Evolutionary conservation across 2,888 invertebrate genomes (phyloP).

Genomic region (Drosophila quinaria): DNA sequence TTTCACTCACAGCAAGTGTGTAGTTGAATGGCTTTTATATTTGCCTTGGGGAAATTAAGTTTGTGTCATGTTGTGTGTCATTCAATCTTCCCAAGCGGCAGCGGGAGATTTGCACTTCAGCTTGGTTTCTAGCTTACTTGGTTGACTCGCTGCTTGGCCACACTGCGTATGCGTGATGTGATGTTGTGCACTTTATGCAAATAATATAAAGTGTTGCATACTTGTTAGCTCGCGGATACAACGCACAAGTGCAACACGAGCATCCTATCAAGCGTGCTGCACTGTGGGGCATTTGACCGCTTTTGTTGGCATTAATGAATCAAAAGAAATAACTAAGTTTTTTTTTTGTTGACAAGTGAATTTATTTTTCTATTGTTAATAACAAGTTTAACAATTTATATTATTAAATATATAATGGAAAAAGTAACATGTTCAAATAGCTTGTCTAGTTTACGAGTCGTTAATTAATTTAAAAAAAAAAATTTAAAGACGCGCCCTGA

Average conservation of each 20-base stretch:
- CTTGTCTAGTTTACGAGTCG: no score
- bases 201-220: constrained; percentile 49
- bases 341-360: no score
- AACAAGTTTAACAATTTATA: no score
- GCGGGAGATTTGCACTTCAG: constrained; percentile 40
- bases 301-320: no score
- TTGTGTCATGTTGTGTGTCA: constrained; percentile 78
- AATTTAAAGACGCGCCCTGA: no score
- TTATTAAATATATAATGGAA: no score
- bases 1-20: constrained; percentile 21
- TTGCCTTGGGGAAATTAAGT: constrained; percentile 80
- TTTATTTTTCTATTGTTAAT: no score
- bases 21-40: constrained; percentile 49
- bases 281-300: no score
- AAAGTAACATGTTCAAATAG: no score
- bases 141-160: constrained; percentile 16
- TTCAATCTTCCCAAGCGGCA: constrained; percentile 46
- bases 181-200: constrained; percentile 63
- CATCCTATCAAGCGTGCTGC: no score
- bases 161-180: constrained; percentile 67
- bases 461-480: no score
- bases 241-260: constrained; percentile 8
- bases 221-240: constrained; percentile 19
- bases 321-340: no score
- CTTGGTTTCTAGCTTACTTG: not conserved